phyloP scores from a whole-genome alignment of 2,113 vertebrate species.

The Podarcis cretensis region DNA sequence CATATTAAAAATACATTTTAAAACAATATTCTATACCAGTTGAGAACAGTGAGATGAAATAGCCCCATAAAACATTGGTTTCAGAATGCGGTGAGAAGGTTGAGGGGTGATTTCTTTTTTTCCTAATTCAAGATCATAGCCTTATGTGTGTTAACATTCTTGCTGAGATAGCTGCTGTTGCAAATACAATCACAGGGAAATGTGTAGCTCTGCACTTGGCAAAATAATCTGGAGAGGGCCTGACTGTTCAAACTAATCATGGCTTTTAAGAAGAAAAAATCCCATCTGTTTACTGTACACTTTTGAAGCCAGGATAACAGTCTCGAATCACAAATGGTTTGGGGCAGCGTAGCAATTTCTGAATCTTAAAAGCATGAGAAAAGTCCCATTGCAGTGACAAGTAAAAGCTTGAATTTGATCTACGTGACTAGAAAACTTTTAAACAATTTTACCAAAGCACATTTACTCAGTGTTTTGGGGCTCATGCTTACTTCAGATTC shows the following conservation, averaged over 20 bases:
- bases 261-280: constrained; percentile 10
- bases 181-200: constrained; percentile 9
- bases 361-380: constrained; percentile 23
- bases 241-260: constrained; percentile 8
- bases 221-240: background rate
- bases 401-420: constrained; percentile 55
- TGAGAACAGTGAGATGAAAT: background rate
- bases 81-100: background rate
- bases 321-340: background rate
- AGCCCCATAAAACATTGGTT: background rate
- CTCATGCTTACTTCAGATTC: background rate
- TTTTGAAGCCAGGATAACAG: background rate
- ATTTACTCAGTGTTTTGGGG: constrained; percentile 23
- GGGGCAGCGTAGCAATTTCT: constrained; percentile 4
- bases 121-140: background rate
- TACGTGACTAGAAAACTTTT: constrained; percentile 38
- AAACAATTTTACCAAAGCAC: constrained; percentile 32
- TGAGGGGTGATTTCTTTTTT: background rate
- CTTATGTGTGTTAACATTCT: background rate
- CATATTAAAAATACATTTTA: background rate
- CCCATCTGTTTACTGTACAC: background rate
- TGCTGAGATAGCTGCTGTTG: background rate
- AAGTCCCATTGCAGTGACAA: constrained; percentile 41
- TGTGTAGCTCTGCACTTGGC: background rate
- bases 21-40: background rate